These are phyloP conservation scores for Polydrusus tereticollis DNA, from an alignment of 2,888 invertebrate species.

Conservation along the genomic window DNA sequence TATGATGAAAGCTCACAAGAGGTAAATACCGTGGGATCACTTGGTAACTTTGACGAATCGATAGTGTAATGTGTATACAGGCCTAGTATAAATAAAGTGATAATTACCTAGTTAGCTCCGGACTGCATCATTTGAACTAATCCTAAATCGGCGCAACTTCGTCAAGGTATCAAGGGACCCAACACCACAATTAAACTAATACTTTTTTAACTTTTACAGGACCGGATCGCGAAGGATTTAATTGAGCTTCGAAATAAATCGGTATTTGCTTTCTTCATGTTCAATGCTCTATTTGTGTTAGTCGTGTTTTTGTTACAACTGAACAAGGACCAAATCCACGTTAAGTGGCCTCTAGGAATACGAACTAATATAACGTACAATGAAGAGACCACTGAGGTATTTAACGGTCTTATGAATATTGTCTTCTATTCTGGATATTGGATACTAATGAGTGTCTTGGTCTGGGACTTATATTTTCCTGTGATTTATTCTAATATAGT, in stretches of 20 bases:
- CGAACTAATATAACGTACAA: slow-evolving; percentile 94
- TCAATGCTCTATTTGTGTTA: slow-evolving; percentile 99
- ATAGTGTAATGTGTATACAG: not conserved
- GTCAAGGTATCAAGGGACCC: slow-evolving; percentile 69
- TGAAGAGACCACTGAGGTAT: slow-evolving; percentile 93
- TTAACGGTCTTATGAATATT: slow-evolving; percentile 44
- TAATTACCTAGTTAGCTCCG: not conserved
- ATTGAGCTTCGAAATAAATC: slow-evolving; percentile 97
- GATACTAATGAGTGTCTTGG: slow-evolving; percentile 63
- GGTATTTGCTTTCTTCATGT: slow-evolving; percentile 98
- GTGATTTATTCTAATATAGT: slow-evolving; percentile 48
- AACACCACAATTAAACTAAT: slow-evolving; percentile 65
- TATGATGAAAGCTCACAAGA: slow-evolving; percentile 91
- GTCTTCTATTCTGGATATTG: slow-evolving; percentile 59
- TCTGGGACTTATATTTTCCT: slow-evolving; percentile 56
- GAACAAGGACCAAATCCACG: slow-evolving; percentile 98
- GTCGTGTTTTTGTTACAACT: slow-evolving; percentile 99
- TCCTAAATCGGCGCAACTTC: slow-evolving; percentile 47
- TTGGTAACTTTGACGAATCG: slow-evolving; percentile 40
- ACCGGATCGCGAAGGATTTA: slow-evolving; percentile 89
- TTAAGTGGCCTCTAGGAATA: slow-evolving; percentile 96
- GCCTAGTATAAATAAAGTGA: no score
- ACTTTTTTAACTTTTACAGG: slow-evolving; percentile 75
- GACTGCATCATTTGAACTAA: not conserved
- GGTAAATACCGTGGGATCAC: slow-evolving; percentile 75